Percentiles rank a stretch among this genome's conserved stretches.
These are phyloP conservation scores for Polydrusus tereticollis DNA, from an alignment of 2,888 invertebrate genomes.

Conservation along the genomic window DNA sequence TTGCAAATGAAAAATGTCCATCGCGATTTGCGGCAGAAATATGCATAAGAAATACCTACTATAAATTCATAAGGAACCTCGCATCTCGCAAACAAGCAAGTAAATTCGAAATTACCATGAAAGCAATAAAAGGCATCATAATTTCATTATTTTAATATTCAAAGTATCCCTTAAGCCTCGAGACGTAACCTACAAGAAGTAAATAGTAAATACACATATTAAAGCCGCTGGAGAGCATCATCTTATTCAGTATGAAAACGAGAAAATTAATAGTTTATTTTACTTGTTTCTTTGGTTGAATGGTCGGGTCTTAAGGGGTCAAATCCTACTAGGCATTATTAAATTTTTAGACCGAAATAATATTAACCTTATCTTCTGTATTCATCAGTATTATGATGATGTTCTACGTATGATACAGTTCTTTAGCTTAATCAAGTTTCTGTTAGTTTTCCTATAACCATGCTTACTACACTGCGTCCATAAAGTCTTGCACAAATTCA, in stretches of 20 bases:
- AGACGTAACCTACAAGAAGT: constrained; percentile 32
- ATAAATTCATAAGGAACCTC: constrained; percentile 16
- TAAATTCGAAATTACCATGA: constrained; percentile 16
- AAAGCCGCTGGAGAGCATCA: neutral
- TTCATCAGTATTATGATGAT: no score
- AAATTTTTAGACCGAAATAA: neutral
- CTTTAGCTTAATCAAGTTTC: no score
- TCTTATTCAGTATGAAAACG: constrained; percentile 21
- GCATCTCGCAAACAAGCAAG: constrained; percentile 11
- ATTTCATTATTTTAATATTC: constrained; percentile 38
- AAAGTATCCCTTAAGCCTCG: constrained; percentile 25
- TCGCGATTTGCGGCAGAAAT: neutral
- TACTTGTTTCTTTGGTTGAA: neutral
- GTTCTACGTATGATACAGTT: no score
- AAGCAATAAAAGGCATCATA: constrained; percentile 25
- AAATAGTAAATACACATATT: constrained; percentile 33
- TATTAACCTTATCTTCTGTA: no score
- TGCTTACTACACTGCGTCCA: no score
- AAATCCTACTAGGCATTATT: neutral
- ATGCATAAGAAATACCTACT: constrained; percentile 1
- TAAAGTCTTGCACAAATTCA: no score
- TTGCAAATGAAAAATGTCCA: no score
- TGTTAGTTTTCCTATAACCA: no score
- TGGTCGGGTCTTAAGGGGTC: neutral
- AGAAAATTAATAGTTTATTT: constrained; percentile 36